Evolutionary conservation across 2,797 vertebrate species (phyloP), one percentile per base, ranked within the genome.

Genomic region (Myioborus miniatus): DNA sequence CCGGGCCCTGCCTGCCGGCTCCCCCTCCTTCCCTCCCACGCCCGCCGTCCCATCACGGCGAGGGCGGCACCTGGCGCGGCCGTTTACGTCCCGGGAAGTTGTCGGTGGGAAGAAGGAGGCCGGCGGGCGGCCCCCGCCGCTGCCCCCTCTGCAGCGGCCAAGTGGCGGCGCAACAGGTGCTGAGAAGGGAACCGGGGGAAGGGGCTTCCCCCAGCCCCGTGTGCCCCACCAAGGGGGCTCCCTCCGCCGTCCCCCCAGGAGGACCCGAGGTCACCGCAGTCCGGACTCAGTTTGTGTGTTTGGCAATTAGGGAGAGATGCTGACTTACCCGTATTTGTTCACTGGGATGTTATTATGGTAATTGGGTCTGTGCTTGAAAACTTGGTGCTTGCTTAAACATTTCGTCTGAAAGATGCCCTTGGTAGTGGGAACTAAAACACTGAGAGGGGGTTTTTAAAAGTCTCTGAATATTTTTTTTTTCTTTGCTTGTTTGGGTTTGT

Each of bases 151-250:
- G 19, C 5, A 8, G 29, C 95, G 93, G 98, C 98, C 98, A 96
- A 98, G 98, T 96, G 98, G 98, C 95, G 62, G 97, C 97, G 97
- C 98, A 98, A 98, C 99, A 99, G 99, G 99, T 99, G 99, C 98
- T 97, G 97, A 90, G 39, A 41, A 34, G 34, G 34, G 15, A 16
- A 20, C 18, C 2, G 29, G 21, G 19, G 27, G 3, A 29, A 27
- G 44, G 27, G 39, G 5, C 4, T 17, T 24, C 9, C 16, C 3
- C 15, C 36, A 2, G 43, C 15, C 6, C n/a, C 24, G 23, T 8
- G 36, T 11, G 27, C 50, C 20, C 41, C 37, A 2, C 9, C 3
- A 9, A 27, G 22, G n/a, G 29, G 11, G 9, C 14, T 70, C 26
- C 4, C 19, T 41, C 34, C 22, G 12, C 55, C 37, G 13, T 29